Base-by-base conservation (phyloP, 1,140 invertebrate species). In the Bombus soroeensis region DNA sequence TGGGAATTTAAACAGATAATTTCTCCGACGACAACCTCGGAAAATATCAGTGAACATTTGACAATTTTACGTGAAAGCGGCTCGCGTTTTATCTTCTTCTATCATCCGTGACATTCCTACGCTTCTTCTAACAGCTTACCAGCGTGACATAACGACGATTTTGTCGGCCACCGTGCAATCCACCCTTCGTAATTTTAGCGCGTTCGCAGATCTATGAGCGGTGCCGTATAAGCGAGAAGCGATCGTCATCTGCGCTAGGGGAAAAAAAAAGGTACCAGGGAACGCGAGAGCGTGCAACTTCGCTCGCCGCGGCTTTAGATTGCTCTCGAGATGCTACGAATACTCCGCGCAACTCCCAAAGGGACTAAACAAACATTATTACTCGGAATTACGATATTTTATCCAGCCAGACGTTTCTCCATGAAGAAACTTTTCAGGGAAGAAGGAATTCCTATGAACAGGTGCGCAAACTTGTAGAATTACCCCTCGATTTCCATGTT, bases 171-270 rank as follows among this genome's bases (percentile, higher is more conserved):
- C 43, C 32, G 72, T 53, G 41, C 34, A 32, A 76, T 47, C 59
- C 4, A 75, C 47, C 57, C 57, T 28, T 64, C 71, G 57, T 43
- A 66, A 53, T 53, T 66, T 83, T 39, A 47, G 15, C 59, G 72
- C 41, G 62, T 75, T 66, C 59, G 41, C n/a, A 39, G 70, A 41
- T 73, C 12, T 73, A 59, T 47, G 43, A 62, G 70, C 70, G 71
- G 78, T 68, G 28, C 78, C 66, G 43, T 81, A 81, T 81, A 81
- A 57, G 78, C 64, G 78, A n/a, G 43, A 71, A 81, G 39, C 66
- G 43, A 81, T 80, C 47, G 68, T 47, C 66, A 71, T 70, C 41
- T 28, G 59, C 12, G 32, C 25, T n/a, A 64, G 10, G 3, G n/a
- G 4, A 0, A 37, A 53, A 66, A 74, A 43, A 59, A 66, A 75